A percentile compares a stretch with the other conserved stretches of the same genome.
Conservation (phyloP, 2,113 vertebrate genomes). For the Pomatorhinus ruficollis region DNA sequence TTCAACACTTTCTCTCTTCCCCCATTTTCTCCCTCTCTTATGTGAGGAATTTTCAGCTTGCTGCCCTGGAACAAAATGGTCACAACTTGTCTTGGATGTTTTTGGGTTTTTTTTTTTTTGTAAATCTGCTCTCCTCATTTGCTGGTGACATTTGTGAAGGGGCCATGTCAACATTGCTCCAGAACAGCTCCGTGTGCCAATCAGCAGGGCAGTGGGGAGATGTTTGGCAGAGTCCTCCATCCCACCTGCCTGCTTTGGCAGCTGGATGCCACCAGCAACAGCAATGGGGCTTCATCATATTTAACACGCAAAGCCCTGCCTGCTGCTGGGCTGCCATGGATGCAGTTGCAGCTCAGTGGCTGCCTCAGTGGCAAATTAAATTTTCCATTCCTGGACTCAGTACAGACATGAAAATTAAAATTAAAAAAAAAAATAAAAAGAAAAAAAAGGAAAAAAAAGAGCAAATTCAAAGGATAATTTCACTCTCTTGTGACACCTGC, state of each 20-base stretch:
- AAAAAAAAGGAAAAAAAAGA: background rate
- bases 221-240: background rate
- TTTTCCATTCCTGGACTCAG: background rate
- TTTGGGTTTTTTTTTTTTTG: background rate
- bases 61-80: background rate
- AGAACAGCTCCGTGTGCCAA: accelerated
- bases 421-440: background rate
- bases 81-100: background rate
- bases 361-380: background rate
- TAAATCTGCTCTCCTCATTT: background rate
- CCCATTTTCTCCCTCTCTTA: background rate
- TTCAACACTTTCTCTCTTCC: background rate
- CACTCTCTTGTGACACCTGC: background rate
- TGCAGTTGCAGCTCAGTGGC: background rate
- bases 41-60: background rate
- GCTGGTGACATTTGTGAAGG: background rate
- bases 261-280: background rate
- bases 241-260: accelerated
- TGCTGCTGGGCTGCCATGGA: background rate
- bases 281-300: background rate
- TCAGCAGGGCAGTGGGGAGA: background rate
- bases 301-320: background rate
- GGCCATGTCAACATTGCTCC: background rate
- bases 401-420: background rate
- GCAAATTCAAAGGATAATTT: background rate